Conservation (phyloP, 2,113 vertebrate species). For the Oryzias celebensis region DNA sequence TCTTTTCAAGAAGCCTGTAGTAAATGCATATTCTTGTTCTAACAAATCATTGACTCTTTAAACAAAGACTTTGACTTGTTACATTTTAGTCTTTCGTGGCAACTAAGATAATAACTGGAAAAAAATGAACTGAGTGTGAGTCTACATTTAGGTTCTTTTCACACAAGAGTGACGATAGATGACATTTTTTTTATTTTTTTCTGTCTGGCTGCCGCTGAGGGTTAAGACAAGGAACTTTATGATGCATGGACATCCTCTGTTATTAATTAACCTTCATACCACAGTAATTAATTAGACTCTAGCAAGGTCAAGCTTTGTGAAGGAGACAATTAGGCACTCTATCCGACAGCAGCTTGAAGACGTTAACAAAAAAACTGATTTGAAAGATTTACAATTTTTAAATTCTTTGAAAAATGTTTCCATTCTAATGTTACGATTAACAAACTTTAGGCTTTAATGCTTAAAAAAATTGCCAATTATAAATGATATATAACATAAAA, state of each 20-base stretch:
- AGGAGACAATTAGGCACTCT: conserved; percentile 73
- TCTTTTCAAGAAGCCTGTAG: too few species aligned
- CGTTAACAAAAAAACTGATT: conserved; percentile 36
- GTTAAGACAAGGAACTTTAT: conserved; percentile 76
- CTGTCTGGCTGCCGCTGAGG: conserved; percentile 70
- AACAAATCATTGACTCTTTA: conserved; percentile 53
- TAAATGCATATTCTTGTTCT: conserved; percentile 6
- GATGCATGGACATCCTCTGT: conserved; percentile 79
- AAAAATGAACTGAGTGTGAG: conserved; percentile 52
- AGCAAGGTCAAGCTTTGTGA: conserved; percentile 80
- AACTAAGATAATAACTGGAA: conserved; percentile 33
- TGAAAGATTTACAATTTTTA: background rate
- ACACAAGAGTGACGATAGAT: conserved; percentile 65
- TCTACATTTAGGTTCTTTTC: conserved; percentile 42
- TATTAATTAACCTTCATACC: conserved; percentile 82
- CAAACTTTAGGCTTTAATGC: background rate
- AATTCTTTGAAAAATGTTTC: background rate
- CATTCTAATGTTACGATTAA: background rate
- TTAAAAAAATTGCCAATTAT: background rate
- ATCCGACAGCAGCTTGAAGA: conserved; percentile 41
- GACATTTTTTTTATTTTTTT: conserved; percentile 72
- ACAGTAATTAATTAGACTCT: conserved; percentile 80
- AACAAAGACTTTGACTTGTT: conserved; percentile 44
- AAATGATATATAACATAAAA: background rate
- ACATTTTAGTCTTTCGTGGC: conserved; percentile 43